Conservation (phyloP, 2,113 vertebrate genomes). For the Ceratotherium simum region DNA sequence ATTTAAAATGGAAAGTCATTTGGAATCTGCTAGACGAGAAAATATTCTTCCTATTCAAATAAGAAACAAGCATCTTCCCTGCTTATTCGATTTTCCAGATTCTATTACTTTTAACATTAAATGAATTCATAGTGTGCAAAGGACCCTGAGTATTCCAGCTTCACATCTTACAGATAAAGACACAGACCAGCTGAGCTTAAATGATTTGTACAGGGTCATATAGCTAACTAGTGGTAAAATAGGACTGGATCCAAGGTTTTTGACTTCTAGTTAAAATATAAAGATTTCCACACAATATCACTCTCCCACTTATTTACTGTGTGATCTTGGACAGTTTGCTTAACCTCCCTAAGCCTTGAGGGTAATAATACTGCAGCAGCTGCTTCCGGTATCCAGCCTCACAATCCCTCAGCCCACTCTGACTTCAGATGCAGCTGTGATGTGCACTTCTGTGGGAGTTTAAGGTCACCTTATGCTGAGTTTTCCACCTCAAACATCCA, state of each 20-base stretch:
- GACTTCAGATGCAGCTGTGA: background rate
- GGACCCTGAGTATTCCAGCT: background rate
- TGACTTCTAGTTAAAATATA: background rate
- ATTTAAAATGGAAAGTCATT: slow-evolving; percentile 62
- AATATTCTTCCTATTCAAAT: slow-evolving; percentile 19
- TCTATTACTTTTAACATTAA: background rate
- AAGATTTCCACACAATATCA: background rate
- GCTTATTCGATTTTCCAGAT: background rate
- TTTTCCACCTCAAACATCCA: background rate
- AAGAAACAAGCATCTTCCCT: background rate
- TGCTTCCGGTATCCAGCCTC: background rate
- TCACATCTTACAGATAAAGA: background rate
- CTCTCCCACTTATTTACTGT: background rate
- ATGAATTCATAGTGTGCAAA: background rate
- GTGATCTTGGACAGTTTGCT: background rate
- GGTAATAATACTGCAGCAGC: background rate
- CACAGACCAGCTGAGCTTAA: background rate
- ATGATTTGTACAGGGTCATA: background rate
- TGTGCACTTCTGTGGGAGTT: background rate
- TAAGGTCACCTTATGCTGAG: background rate
- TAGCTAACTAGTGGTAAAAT: background rate
- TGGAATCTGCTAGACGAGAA: slow-evolving; percentile 13
- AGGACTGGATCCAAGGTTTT: background rate
- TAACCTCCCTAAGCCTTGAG: background rate
- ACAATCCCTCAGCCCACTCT: background rate